Base-by-base conservation (phyloP, 2,797 vertebrate genomes). In the Antennarius maculatus region DNA sequence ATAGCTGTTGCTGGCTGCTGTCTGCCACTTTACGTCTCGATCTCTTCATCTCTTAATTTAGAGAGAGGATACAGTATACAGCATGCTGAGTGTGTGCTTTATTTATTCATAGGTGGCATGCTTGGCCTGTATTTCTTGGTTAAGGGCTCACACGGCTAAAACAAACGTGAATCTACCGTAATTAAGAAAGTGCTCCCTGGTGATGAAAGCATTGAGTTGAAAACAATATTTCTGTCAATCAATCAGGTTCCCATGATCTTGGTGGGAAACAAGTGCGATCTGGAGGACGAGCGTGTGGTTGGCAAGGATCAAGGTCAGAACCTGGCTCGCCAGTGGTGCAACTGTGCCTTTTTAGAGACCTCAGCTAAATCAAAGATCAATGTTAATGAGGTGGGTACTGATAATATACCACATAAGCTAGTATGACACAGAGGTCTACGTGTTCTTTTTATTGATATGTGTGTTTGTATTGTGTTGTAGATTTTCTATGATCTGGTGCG, bases 401-500 rank as follows among this genome's bases (percentile, higher is more conserved):
- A 6, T 47, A 17, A 5, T 0, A 9, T 46, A 12, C 4, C 2
- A 29, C 31, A 17, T 17, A 2, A 23, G 3, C 23, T 17, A 5
- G 3, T 39, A 0, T 55, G 18, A 12, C 12, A 34, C 8, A 27
- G 39, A 43, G 16, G 23, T 23, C 23, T 23, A 23, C 23, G 23
- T 23, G 23, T 23, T 23, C 23, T 23, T 23, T 23, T 23, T 23
- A 23, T 23, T 2, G 23, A 23, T 23, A 23, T 2, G 23, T 23
- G 23, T 23, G 23, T 34, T 34, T 34, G 31, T 34, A 10, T 39
- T 39, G 13, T 72, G 10, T 64, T 83, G 62, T 76, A 99, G 98
- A 98, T 99, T 95, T 99, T 99, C 95, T 99, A 99, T 92, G 97
- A 99, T 94, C 94, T 99, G 95, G 97, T 99, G 94, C 96, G 98